Evolutionary conservation across 2,113 vertebrate genomes (phyloP).

Genomic region (Brienomyrus brachyistius): DNA sequence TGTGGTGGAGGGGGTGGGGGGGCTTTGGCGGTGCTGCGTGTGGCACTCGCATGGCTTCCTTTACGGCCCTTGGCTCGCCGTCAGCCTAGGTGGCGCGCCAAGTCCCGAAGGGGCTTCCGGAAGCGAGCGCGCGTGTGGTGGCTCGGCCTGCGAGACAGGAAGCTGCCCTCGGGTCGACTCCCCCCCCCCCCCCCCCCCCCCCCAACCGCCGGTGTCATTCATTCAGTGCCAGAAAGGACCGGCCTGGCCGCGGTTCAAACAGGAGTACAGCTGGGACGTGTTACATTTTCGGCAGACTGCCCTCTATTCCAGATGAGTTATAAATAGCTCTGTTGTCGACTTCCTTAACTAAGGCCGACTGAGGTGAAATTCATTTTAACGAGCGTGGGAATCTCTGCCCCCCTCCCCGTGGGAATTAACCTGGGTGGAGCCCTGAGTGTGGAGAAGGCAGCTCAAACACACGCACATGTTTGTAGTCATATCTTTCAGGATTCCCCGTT

Average conservation of each 20-base stretch:
- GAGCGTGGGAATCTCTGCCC: conserved; percentile 80
- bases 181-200: conserved; percentile 53
- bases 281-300: conserved; percentile 99
- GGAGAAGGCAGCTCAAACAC: background rate
- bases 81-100: background rate
- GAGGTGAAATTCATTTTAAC: conserved; percentile 91
- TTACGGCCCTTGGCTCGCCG: background rate
- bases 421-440: background rate
- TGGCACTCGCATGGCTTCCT: background rate
- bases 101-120: background rate
- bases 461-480: background rate
- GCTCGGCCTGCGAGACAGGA: background rate
- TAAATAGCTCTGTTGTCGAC: conserved; percentile 87
- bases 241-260: conserved; percentile 93
- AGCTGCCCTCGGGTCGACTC: conserved; percentile 11
- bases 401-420: background rate
- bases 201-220: conserved; percentile 86
- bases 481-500: background rate
- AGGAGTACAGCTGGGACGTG: conserved; percentile 99
- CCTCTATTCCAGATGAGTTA: conserved; percentile 95
- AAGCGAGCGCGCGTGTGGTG: background rate
- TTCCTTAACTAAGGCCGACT: conserved; percentile 86
- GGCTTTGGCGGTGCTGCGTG: background rate
- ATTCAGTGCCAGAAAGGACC: conserved; percentile 76
- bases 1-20: background rate